Base-by-base conservation (phyloP, 37 sponge, comb jelly and placozoan species). In the Crambe crambe region DNA sequence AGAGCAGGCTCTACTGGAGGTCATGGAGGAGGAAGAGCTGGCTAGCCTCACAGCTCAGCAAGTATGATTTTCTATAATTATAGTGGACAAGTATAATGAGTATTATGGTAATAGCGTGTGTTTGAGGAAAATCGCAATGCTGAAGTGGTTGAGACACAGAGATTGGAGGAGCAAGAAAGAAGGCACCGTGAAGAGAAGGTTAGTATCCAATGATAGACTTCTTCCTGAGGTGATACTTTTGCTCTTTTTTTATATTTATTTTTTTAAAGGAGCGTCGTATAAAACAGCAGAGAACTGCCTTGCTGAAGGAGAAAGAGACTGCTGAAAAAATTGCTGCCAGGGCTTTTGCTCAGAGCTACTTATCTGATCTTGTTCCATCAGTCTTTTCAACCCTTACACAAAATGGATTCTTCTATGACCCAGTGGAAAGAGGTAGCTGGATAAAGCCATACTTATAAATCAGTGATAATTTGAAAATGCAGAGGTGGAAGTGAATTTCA, bases 11-110 rank as follows among this genome's bases (percentile, higher is more conserved):
- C 88, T 98, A 56, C 37, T 98, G 82, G 99, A 98, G 38, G 99
- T 98, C 31, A 93, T 98, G 96, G 99, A 98, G 74, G 99, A 98
- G 68, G 99, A 98, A 73, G 99, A 98, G 40, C 84, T 98, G 30
- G 94, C 96, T 1, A 79, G 42, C 30, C 89, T 98, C 56, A 86
- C 94, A 57, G 83, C 74, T 37, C 94, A 95, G 60, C 97, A 95
- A 89, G 95, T 93, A 26, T 20, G 42, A 36, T 20, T 5, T n/a
- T 20, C 25, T n/a, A 72, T 9, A 6, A 6, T 43, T 72, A 36
- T 8, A 72, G 35, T 76, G 20, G 9, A 30, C 15, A 8, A 29
- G 15, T 23, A 20, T 20, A 23, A 61, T 21, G 6, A 9, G 6
- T 25, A n/a, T 22, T 4, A 43, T 72, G n/a, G 5, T 21, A 37